These are phyloP conservation scores for Ctenicera cuprea DNA, from an alignment of 2,888 invertebrate genomes.

Conservation along the genomic window DNA sequence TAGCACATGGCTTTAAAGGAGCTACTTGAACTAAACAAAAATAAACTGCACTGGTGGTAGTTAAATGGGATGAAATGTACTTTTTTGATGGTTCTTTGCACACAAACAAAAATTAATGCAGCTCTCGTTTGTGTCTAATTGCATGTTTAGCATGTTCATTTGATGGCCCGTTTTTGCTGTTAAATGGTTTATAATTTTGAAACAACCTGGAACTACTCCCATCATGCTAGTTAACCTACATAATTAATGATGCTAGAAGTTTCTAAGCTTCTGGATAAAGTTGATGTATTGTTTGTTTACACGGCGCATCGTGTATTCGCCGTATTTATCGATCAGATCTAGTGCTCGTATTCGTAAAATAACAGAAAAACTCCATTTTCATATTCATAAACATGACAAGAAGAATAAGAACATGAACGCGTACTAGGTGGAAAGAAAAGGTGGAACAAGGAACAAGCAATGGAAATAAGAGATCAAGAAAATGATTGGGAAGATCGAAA, in stretches of 20 bases:
- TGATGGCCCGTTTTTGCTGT: background rate
- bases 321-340: background rate
- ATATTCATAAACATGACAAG: no score
- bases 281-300: conserved; percentile 10
- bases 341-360: background rate
- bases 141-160: background rate
- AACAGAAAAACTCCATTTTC: no score
- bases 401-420: no score
- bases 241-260: conserved; percentile 23
- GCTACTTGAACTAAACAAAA: conserved; percentile 6
- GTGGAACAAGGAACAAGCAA: no score
- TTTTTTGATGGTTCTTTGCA: no score
- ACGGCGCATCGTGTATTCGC: background rate
- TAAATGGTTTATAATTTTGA: conserved; percentile 1
- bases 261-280: conserved; percentile 11
- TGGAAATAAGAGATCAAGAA: no score
- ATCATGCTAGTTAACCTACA: conserved; percentile 9
- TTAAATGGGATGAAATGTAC: background rate
- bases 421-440: no score
- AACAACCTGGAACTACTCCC: background rate
- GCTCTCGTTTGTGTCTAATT: no score
- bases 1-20: background rate
- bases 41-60: background rate
- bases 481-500: no score
- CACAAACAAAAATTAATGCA: no score